phyloP scores from a whole-genome alignment of 35 echinoderm and acorn worm species.

The Antedon bifida region DNA sequence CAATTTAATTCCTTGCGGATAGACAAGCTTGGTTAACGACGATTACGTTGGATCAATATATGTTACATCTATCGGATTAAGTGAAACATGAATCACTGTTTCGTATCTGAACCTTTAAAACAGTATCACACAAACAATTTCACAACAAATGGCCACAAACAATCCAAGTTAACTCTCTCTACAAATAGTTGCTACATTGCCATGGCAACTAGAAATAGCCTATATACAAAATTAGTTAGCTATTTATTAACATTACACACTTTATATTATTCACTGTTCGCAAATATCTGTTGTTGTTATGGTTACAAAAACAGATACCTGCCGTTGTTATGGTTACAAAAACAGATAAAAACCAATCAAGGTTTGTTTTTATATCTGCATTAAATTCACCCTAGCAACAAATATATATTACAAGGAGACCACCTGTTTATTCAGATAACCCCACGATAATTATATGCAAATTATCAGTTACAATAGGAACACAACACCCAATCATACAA shows the following conservation, averaged over 20 bases:
- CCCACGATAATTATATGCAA: not conserved
- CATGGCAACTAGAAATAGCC: not conserved
- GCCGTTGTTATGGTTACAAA: not conserved
- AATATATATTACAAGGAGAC: not conserved
- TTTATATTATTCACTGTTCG: not conserved
- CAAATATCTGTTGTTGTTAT: not conserved
- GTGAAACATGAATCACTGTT: not conserved
- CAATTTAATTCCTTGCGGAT: not conserved
- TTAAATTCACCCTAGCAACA: not conserved
- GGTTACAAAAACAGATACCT: not conserved
- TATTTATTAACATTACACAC: no score
- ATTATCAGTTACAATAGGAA: not conserved
- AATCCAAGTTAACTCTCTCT: not conserved
- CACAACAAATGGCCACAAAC: not conserved
- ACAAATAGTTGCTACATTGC: not conserved
- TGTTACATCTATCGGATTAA: not conserved
- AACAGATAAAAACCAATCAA: not conserved
- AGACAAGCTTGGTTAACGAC: not conserved
- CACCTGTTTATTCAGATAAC: not conserved
- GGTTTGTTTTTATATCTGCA: not conserved
- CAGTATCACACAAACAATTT: not conserved
- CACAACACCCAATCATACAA: not conserved
- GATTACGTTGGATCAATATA: not conserved
- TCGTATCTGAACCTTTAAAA: not conserved
- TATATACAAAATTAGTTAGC: not conserved